Percentiles rank a stretch among this genome's conserved stretches.
Conservation (phyloP, 2,888 invertebrate genomes). For the Erebia epiphron region DNA sequence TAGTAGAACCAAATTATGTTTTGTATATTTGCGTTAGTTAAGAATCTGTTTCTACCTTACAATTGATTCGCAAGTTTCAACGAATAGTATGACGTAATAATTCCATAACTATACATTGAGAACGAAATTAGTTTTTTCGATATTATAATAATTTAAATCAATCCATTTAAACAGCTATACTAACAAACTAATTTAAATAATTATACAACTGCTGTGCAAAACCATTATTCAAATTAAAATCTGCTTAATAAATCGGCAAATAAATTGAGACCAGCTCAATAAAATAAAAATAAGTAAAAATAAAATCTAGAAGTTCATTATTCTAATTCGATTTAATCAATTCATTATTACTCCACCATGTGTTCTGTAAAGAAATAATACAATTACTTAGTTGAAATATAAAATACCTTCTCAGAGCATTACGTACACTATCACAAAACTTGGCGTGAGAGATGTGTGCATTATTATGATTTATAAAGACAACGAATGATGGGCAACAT, state of each 20-base stretch:
- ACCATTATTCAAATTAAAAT: neutral
- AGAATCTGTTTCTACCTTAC: constrained; percentile 12
- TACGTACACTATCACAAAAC: no score
- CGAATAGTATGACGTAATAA: neutral
- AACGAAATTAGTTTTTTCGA: neutral
- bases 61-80: constrained; percentile 5
- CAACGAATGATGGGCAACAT: no score
- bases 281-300: constrained; percentile 16
- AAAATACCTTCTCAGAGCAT: no score
- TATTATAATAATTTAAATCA: neutral
- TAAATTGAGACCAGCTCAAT: constrained; percentile 53
- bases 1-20: no score
- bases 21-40: no score
- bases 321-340: constrained; percentile 28
- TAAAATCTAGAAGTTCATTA: constrained; percentile 16
- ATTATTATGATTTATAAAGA: no score
- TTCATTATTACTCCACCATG: constrained; percentile 71
- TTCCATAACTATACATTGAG: neutral
- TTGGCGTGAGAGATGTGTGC: no score
- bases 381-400: neutral
- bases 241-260: constrained; percentile 29
- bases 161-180: constrained; percentile 2
- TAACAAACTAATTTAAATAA: neutral
- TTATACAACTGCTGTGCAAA: constrained; percentile 9
- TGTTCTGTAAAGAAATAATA: constrained; percentile 61